Percentiles rank a stretch among this genome's conserved stretches.
Evolutionary conservation across 2,797 vertebrate genomes (phyloP).

Genomic region (Enteromius thamalakanensis): DNA sequence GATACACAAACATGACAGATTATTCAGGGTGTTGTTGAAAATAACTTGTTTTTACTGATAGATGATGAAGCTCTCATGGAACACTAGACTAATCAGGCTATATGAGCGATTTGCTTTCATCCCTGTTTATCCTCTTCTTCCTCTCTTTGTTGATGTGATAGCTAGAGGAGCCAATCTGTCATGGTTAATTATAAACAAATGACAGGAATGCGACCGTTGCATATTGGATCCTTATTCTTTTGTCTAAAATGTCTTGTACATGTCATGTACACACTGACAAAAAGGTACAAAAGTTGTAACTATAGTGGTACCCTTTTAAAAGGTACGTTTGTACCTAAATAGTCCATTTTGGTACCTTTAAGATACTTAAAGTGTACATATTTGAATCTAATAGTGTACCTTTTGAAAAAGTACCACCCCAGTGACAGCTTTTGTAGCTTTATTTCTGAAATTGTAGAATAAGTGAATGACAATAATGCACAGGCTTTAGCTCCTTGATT

Average conservation of each 20-base stretch:
- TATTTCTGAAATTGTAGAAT: not conserved
- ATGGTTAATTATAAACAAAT: slow-evolving; percentile 30
- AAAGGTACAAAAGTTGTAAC: no score
- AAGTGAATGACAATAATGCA: not conserved
- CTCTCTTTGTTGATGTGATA: slow-evolving; percentile 13
- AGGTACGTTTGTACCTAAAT: no score
- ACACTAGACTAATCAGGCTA: slow-evolving; percentile 14
- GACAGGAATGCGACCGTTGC: not conserved
- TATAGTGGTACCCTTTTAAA: no score
- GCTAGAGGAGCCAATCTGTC: slow-evolving; percentile 19
- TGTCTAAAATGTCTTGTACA: not conserved
- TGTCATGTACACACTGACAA: no score
- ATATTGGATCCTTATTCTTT: slow-evolving; percentile 14
- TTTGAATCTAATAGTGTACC: no score
- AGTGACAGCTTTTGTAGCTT: no score
- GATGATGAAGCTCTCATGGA: slow-evolving; percentile 8
- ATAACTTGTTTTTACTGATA: slow-evolving; percentile 9
- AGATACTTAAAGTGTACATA: no score
- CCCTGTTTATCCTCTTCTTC: slow-evolving; percentile 20
- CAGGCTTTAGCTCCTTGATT: not conserved
- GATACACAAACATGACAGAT: not conserved
- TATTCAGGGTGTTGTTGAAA: not conserved
- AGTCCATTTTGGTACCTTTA: no score
- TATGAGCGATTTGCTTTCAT: slow-evolving; percentile 36
- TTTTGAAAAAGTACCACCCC: no score